Conservation (phyloP, 1,140 invertebrate species). For the Arion vulgaris region DNA sequence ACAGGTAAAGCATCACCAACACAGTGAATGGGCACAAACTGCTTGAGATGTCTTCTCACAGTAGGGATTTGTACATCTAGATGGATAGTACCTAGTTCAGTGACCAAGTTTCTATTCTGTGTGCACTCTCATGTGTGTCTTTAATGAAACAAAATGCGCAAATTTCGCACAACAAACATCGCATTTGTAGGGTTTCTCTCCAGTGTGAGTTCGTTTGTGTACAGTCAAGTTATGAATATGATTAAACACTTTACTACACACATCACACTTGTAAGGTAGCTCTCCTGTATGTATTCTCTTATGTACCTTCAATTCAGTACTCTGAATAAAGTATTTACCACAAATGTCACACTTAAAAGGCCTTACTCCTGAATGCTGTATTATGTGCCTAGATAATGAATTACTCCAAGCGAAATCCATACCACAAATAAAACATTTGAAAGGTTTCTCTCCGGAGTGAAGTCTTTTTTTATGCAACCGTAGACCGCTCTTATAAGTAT, state of each 20-base stretch:
- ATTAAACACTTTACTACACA: not conserved
- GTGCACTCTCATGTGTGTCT: too few relatives aligned
- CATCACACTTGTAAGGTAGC: not conserved
- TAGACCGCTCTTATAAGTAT: not conserved
- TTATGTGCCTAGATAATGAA: not conserved
- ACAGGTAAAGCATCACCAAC: too few relatives aligned
- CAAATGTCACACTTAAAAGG: conserved; percentile 10
- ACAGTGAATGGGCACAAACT: too few relatives aligned
- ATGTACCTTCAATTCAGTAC: not conserved
- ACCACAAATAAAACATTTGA: not conserved
- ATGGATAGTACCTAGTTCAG: too few relatives aligned
- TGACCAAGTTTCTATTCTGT: too few relatives aligned
- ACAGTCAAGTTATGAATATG: not conserved
- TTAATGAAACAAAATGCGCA: too few relatives aligned
- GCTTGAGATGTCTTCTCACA: too few relatives aligned
- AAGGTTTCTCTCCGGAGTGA: not conserved
- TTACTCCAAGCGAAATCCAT: not conserved
- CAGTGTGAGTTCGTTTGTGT: not conserved
- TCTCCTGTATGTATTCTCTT: not conserved
- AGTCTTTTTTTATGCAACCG: not conserved
- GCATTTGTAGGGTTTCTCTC: not conserved
- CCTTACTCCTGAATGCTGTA: not conserved
- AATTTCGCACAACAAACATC: not conserved
- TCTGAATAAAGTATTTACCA: not conserved
- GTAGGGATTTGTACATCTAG: too few relatives aligned